Percentiles rank a stretch among this genome's conserved stretches.
Conservation (phyloP, 2,888 invertebrate genomes). For the Morpho helenor region DNA sequence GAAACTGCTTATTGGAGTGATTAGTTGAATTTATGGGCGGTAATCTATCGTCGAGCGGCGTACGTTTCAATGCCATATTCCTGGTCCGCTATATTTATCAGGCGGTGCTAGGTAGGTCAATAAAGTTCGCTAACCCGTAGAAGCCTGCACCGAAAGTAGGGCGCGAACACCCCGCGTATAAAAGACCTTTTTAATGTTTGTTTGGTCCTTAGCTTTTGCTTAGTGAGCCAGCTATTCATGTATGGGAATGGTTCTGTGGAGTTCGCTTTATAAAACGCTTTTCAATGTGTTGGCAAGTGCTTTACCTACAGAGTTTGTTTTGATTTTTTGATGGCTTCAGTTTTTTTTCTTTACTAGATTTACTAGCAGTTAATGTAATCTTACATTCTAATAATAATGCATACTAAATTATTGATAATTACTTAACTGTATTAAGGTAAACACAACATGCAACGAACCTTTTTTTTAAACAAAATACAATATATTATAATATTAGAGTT, state of each 20-base stretch:
- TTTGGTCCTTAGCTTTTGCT: slow-evolving; percentile 16
- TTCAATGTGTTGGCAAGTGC: slow-evolving; percentile 2
- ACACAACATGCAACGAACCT: no score
- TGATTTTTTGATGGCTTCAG: neutral
- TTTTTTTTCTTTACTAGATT: no score
- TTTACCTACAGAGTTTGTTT: neutral
- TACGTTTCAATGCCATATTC: slow-evolving; percentile 65
- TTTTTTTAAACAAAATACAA: no score
- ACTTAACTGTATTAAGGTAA: no score
- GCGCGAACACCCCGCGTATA: slow-evolving; percentile 42
- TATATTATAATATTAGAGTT: no score
- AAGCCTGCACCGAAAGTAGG: slow-evolving; percentile 64
- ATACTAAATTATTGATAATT: no score
- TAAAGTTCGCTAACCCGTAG: slow-evolving; percentile 67
- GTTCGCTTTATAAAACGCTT: slow-evolving; percentile 4
- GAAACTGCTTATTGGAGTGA: neutral
- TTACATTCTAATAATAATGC: no score
- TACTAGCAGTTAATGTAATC: no score
- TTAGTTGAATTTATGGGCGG: neutral
- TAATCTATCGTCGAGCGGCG: slow-evolving; percentile 24
- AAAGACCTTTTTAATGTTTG: slow-evolving; percentile 17
- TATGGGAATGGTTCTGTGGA: slow-evolving; percentile 7
- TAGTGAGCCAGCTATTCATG: slow-evolving; percentile 7
- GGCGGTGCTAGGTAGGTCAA: slow-evolving; percentile 65
- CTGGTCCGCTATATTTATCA: slow-evolving; percentile 59